Evolutionary conservation across 1,140 invertebrate species (phyloP).

Genomic region (Daktulosphaira vitifoliae): DNA sequence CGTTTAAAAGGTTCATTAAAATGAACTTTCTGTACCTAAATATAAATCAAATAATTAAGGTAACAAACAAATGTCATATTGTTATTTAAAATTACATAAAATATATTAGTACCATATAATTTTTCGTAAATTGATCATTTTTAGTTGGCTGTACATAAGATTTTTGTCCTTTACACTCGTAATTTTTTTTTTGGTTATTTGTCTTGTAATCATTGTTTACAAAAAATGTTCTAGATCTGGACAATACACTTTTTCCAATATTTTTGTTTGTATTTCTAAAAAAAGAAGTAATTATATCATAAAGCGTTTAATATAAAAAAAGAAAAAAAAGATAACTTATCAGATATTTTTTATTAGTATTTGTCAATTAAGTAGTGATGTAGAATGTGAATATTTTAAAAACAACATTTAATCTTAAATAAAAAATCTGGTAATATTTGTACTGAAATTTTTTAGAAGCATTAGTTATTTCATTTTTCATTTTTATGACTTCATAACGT

Average conservation of each 20-base stretch:
- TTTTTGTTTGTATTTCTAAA: too few species aligned
- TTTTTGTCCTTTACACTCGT: constrained; percentile 1
- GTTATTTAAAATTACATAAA: not conserved
- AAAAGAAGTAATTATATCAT: too few species aligned
- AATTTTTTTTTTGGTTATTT: constrained; percentile 3
- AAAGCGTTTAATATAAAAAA: too few species aligned
- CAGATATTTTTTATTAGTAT: too few species aligned
- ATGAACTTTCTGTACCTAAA: constrained; percentile 8
- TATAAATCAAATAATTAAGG: not conserved
- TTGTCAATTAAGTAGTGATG: too few species aligned
- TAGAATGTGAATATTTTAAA: too few species aligned
- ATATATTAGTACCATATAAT: not conserved
- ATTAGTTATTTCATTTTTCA: too few species aligned
- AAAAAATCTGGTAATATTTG: too few species aligned
- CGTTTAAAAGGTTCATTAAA: not conserved
- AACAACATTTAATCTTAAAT: too few species aligned
- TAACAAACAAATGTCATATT: not conserved
- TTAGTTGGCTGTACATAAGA: constrained; percentile 3
- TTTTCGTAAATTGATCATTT: not conserved
- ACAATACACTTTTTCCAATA: not conserved
- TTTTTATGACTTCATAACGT: too few species aligned
- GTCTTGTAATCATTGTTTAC: not conserved
- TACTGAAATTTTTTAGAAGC: too few species aligned
- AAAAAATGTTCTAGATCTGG: constrained; percentile 25
- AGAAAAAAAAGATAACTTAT: too few species aligned